Percentiles rank a stretch among this genome's conserved stretches.
phyloP scores from a whole-genome alignment of 2,113 vertebrate species.

The Protomyctophum bolini region DNA sequence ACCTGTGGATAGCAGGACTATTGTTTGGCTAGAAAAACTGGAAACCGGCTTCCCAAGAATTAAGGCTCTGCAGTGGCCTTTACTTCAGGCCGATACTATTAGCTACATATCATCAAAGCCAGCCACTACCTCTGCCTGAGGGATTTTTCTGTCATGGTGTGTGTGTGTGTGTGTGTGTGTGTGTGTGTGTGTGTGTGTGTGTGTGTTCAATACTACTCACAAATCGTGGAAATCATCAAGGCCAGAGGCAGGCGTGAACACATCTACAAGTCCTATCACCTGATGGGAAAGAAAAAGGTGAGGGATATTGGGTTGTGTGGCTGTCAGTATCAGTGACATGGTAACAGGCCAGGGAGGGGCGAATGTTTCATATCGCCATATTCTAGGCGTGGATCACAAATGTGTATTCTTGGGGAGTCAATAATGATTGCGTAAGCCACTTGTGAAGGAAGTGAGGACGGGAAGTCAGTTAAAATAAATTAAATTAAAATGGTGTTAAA shows the following conservation, averaged over 20 bases:
- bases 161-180: background rate
- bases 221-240: conserved; percentile 91
- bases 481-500: background rate
- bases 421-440: background rate
- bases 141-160: background rate
- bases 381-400: background rate
- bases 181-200: accelerated
- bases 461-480: background rate
- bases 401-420: background rate
- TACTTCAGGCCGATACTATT: conserved; percentile 1
- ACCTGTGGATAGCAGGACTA: no score
- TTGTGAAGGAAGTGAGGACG: background rate
- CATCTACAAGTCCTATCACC: conserved; percentile 94
- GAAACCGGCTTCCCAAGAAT: background rate
- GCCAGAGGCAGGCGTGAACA: conserved; percentile 87
- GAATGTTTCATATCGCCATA: background rate
- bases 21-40: background rate
- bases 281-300: conserved; percentile 55
- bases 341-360: no score
- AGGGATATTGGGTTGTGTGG: conserved; percentile 7
- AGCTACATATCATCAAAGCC: conserved; percentile 10
- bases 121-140: background rate
- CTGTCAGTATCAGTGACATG: no score
- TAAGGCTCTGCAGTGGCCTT: background rate
- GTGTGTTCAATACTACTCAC: conserved; percentile 78